Percentiles rank a stretch among this genome's conserved stretches.
These are phyloP conservation scores for Heliocidaris erythrogramma DNA, from an alignment of 35 echinoderm and acorn worm genomes.

Conservation along the genomic window DNA sequence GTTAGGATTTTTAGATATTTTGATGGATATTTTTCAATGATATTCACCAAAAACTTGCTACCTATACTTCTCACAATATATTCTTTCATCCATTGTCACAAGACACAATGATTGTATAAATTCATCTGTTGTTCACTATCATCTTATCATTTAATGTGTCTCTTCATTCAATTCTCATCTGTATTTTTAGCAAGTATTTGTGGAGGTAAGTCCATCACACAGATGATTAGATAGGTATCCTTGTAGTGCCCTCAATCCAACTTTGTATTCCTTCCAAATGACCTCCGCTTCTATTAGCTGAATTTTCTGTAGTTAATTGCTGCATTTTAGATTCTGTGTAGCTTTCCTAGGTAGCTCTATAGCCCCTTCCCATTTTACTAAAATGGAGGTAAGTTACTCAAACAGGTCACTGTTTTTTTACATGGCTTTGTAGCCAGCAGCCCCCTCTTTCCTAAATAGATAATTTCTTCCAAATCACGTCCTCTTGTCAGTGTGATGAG, in stretches of 20 bases:
- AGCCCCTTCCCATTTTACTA: too few relatives aligned
- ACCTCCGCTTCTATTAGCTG: too few relatives aligned
- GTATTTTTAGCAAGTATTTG: neutral
- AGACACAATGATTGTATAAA: neutral
- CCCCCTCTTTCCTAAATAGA: too few relatives aligned
- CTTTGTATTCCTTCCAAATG: neutral
- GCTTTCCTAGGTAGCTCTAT: too few relatives aligned
- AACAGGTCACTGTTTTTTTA: too few relatives aligned
- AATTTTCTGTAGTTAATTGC: too few relatives aligned
- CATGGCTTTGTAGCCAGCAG: too few relatives aligned
- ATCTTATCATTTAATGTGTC: neutral
- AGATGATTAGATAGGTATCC: neutral
- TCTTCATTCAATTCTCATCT: neutral
- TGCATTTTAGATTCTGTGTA: too few relatives aligned
- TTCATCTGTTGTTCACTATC: neutral
- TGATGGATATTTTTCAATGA: neutral
- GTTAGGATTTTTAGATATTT: neutral
- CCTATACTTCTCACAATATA: neutral
- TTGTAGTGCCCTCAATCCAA: neutral
- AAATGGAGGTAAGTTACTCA: too few relatives aligned
- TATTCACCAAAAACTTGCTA: neutral
- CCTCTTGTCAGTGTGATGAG: too few relatives aligned
- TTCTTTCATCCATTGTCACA: neutral
- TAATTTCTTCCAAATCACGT: too few relatives aligned
- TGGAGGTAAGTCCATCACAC: neutral